phyloP scores from a whole-genome alignment of 2,888 invertebrate species.

The Penaeus monodon region DNA sequence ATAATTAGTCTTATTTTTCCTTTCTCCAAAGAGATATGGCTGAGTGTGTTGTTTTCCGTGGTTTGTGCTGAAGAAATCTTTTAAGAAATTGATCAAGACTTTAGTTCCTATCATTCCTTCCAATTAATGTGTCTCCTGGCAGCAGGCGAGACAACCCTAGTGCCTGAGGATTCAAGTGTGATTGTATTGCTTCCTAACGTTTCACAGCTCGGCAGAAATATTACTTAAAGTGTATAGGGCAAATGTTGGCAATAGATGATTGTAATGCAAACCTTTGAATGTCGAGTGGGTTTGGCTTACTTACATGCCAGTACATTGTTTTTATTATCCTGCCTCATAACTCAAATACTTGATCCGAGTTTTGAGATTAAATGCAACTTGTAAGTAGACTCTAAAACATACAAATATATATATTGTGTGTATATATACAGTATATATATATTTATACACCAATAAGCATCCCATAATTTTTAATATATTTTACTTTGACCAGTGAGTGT shows the following conservation, averaged over 20 bases:
- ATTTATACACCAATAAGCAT: too few species aligned
- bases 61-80: conserved; percentile 11
- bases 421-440: too few species aligned
- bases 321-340: too few species aligned
- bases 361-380: too few species aligned
- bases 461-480: conserved; percentile 16
- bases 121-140: conserved; percentile 3
- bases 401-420: too few species aligned
- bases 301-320: too few species aligned
- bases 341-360: too few species aligned
- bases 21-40: conserved; percentile 19
- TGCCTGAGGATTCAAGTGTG: conserved; percentile 47
- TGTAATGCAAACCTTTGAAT: neutral
- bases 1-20: neutral
- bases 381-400: too few species aligned
- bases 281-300: too few species aligned
- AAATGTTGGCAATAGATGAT: conserved; percentile 1
- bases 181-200: conserved; percentile 30
- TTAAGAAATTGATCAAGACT: neutral
- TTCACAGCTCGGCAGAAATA: conserved; percentile 36
- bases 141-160: conserved; percentile 41
- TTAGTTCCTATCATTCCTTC: conserved; percentile 16
- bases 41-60: neutral
- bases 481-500: neutral
- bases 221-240: neutral